Base-by-base conservation (phyloP, 2,113 vertebrate species). In the Zeus faber region DNA sequence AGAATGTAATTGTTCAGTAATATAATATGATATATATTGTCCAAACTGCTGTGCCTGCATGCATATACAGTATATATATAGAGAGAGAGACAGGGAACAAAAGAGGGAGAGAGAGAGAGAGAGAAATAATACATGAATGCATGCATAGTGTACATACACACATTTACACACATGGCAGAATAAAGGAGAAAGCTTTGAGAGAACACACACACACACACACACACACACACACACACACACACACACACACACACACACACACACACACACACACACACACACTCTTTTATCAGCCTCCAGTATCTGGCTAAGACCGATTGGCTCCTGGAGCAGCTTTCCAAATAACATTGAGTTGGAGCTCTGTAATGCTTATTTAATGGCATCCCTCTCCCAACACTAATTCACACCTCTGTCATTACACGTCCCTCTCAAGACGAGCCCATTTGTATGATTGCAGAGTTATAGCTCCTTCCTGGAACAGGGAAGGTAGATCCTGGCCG, bases 271-370 rank as follows among this genome's bases (percentile, higher is more conserved):
- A n/a, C n/a, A n/a, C n/a, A n/a, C n/a, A n/a, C 62, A 55, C 48
- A 68, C 64, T 71, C 65, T 79, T 66, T 84, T 86, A 85, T 87
- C 83, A 70, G 56, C 52, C 54, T 65, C 53, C 76, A 82, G 77
- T 81, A 87, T 88, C 82, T 83, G 86, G 80, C 72, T 75, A 77
- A 80, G 76, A 85, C 70, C 77, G 82, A 85, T 77, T 68, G 76
- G 74, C 67, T 79, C 74, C 77, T 70, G 66, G 69, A 82, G 78
- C 45, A 61, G 68, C 76, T 72, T 62, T 80, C 59, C 62, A 81
- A 84, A 83, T 62, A 72, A 79, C 78, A 81, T 62, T 62, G 74
- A 77, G 79, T 76, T 77, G 69, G 65, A 71, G 71, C 77, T 71
- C 62, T 70, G 76, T 82, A 69, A 79, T 74, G 70, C 67, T 74